These are phyloP conservation scores for Scelioninae gen. 1 DNA, from an alignment of 2,888 invertebrate genomes.

Conservation along the genomic window DNA sequence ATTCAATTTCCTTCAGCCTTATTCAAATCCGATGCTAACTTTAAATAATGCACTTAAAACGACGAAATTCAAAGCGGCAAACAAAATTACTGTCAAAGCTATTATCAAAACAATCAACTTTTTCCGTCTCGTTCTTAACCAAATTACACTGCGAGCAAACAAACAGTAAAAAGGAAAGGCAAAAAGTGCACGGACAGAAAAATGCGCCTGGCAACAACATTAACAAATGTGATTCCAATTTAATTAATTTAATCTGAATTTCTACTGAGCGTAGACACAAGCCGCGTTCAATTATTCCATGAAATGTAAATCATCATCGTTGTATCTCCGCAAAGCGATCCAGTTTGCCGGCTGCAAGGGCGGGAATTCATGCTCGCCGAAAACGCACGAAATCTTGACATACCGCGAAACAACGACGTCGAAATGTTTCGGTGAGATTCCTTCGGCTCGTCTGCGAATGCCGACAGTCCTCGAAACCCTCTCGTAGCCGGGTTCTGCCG, in stretches of 20 bases:
- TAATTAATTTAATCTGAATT: slow-evolving; percentile 40
- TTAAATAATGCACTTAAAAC: slow-evolving; percentile 53
- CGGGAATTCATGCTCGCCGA: slow-evolving; percentile 49
- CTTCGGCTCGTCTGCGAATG: slow-evolving; percentile 53
- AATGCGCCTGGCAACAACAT: not conserved
- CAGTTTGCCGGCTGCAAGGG: slow-evolving; percentile 35
- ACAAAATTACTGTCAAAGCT: slow-evolving; percentile 43
- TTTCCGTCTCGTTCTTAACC: slow-evolving; percentile 20
- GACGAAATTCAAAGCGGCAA: slow-evolving; percentile 39
- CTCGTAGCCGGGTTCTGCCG: slow-evolving; percentile 48
- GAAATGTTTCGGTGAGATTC: slow-evolving; percentile 58
- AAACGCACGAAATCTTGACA: slow-evolving; percentile 62
- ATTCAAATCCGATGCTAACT: slow-evolving; percentile 52
- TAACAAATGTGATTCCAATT: slow-evolving; percentile 38
- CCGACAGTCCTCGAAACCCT: slow-evolving; percentile 50
- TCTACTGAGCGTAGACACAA: slow-evolving; percentile 10
- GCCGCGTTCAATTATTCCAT: slow-evolving; percentile 56
- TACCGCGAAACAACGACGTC: slow-evolving; percentile 60
- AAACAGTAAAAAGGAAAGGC: not conserved
- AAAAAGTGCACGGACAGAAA: not conserved
- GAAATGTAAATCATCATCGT: slow-evolving; percentile 64
- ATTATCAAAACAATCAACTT: slow-evolving; percentile 51
- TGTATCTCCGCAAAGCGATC: slow-evolving; percentile 48
- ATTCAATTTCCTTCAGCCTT: slow-evolving; percentile 45
- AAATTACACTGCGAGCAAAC: slow-evolving; percentile 28